Evolutionary conservation across 1,140 invertebrate genomes (phyloP).

Genomic region (Platyscapa corneri): DNA sequence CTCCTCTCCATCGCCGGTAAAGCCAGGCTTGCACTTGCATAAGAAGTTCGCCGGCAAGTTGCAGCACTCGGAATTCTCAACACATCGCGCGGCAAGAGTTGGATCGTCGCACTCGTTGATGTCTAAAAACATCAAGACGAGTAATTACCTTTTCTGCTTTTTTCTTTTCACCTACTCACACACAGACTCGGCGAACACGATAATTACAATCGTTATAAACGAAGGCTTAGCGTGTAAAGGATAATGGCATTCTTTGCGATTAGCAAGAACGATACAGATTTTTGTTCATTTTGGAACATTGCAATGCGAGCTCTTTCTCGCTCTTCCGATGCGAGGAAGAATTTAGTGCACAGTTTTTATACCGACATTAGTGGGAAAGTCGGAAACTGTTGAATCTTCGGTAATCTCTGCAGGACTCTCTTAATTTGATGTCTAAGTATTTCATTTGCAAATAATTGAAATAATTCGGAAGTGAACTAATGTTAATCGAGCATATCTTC

Average conservation of each 20-base stretch:
- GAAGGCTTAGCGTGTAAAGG: not conserved
- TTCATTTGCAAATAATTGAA: not conserved
- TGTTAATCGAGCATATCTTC: no score
- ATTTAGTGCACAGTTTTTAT: not conserved
- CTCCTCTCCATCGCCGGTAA: slow-evolving; percentile 90
- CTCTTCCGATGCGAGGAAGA: not conserved
- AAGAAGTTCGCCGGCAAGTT: slow-evolving; percentile 95
- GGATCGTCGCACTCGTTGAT: slow-evolving; percentile 96
- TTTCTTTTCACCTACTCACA: not conserved
- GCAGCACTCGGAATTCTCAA: slow-evolving; percentile 94
- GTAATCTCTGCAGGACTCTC: no score
- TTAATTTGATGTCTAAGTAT: no score
- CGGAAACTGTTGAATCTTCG: not conserved
- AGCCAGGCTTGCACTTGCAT: slow-evolving; percentile 94
- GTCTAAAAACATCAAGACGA: slow-evolving; percentile 76
- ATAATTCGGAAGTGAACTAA: not conserved
- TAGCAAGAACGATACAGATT: not conserved
- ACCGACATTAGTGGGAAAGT: not conserved
- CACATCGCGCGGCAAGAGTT: slow-evolving; percentile 85
- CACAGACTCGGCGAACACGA: no score
- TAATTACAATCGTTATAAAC: no score
- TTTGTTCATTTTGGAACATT: not conserved
- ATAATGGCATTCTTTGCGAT: not conserved
- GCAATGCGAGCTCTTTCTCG: not conserved
- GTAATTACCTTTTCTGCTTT: not conserved